A percentile compares a stretch with the other conserved stretches of the same genome.
Conservation (phyloP, 1,140 invertebrate genomes). For the Eriocheir sinensis region DNA sequence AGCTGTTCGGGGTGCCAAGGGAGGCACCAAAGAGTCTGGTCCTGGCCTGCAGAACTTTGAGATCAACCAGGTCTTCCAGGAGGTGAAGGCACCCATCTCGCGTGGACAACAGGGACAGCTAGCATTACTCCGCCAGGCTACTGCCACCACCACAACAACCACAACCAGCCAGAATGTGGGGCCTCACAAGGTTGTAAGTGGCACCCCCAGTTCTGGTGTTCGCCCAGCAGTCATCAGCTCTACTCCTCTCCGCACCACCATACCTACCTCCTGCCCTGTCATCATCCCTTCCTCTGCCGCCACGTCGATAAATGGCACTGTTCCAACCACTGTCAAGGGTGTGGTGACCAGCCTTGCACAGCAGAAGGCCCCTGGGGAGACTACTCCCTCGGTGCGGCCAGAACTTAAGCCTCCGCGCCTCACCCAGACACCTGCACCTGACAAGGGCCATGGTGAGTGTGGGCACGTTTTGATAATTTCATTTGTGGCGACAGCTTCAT, state of each 20-base stretch:
- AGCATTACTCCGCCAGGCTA: slow-evolving; percentile 64
- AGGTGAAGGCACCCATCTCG: slow-evolving; percentile 75
- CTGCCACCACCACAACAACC: slow-evolving; percentile 23
- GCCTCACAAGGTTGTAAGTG: slow-evolving; percentile 7
- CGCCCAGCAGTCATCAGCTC: slow-evolving; percentile 51
- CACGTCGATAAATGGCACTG: slow-evolving; percentile 52
- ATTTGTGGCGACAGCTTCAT: too few species aligned
- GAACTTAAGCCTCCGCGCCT: background rate
- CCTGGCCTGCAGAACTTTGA: slow-evolving; percentile 76
- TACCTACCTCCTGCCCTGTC: slow-evolving; percentile 27
- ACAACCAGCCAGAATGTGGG: slow-evolving; percentile 36
- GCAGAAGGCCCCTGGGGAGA: slow-evolving; percentile 51
- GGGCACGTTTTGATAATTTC: too few species aligned
- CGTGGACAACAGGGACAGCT: slow-evolving; percentile 71
- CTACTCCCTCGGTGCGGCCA: background rate
- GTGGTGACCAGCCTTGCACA: slow-evolving; percentile 18
- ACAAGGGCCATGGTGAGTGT: slow-evolving; percentile 61
- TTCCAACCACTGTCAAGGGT: slow-evolving; percentile 59
- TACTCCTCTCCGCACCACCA: slow-evolving; percentile 36
- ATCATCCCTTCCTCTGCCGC: slow-evolving; percentile 30
- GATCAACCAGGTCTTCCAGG: slow-evolving; percentile 77
- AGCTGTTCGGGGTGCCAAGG: slow-evolving; percentile 46
- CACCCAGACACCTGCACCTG: background rate
- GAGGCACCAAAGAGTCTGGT: slow-evolving; percentile 41
- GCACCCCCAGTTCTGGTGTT: slow-evolving; percentile 20